phyloP scores from a whole-genome alignment of 2,797 vertebrate species.

The Arctocebus calabarensis region DNA sequence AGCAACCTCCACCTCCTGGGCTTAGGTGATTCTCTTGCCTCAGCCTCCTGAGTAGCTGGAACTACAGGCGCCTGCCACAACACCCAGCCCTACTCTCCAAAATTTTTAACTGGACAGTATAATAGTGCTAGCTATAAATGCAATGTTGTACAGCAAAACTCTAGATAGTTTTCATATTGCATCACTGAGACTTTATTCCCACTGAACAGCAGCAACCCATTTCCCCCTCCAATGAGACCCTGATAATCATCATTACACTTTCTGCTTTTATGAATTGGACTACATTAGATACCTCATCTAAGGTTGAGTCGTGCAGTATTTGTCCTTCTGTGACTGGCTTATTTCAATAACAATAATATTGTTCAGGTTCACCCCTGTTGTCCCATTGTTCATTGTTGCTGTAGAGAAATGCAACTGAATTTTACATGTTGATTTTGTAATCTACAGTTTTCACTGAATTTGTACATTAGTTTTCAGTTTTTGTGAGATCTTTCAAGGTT shows the following conservation, averaged over 20 bases:
- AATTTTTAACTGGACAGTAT: not conserved
- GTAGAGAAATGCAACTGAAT: not conserved
- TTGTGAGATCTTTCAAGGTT: not conserved
- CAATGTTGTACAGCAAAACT: not conserved
- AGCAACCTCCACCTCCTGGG: too few species aligned
- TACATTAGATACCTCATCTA: not conserved
- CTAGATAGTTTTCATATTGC: not conserved
- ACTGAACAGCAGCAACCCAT: not conserved
- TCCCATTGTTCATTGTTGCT: not conserved
- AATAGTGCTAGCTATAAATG: not conserved
- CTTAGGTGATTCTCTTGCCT: too few species aligned
- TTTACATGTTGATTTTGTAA: not conserved
- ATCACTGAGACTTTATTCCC: not conserved
- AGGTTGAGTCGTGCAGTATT: not conserved
- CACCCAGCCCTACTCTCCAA: not conserved
- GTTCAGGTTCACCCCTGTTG: not conserved
- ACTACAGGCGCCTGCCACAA: too few species aligned
- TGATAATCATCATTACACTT: not conserved
- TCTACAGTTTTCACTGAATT: not conserved
- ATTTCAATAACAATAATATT: not conserved
- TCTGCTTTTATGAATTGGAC: not conserved
- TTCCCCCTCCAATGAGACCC: not conserved
- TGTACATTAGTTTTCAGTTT: not conserved
- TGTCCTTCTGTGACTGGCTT: not conserved
- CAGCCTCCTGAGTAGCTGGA: too few species aligned